Percentiles rank a stretch among this genome's conserved stretches.
phyloP scores from a whole-genome alignment of 1,140 invertebrate genomes.

The Eciton burchellii region DNA sequence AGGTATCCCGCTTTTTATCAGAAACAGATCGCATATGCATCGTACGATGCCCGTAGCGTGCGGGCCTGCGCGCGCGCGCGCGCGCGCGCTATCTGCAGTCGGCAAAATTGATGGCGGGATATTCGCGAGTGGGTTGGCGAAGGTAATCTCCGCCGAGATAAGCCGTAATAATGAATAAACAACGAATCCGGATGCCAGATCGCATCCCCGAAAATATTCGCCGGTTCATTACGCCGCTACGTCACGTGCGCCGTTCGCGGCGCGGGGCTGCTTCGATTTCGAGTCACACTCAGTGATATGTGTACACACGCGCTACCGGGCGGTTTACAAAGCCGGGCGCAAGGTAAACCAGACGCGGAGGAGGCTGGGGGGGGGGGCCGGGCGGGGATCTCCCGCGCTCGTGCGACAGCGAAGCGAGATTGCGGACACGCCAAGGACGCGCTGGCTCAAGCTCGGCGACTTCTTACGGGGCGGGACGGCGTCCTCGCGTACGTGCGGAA shows the following conservation, averaged over 20 bases:
- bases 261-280: slow-evolving; percentile 71
- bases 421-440: neutral
- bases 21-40: slow-evolving; percentile 49
- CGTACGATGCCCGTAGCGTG: slow-evolving; percentile 47
- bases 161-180: slow-evolving; percentile 63
- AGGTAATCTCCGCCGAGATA: slow-evolving; percentile 18
- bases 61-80: neutral
- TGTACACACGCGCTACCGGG: slow-evolving; percentile 72
- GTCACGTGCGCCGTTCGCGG: slow-evolving; percentile 62
- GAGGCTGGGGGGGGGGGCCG: too few relatives aligned
- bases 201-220: slow-evolving; percentile 54
- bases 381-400: slow-evolving; percentile 45
- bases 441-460: neutral
- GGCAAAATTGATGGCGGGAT: slow-evolving; percentile 45
- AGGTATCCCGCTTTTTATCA: slow-evolving; percentile 61
- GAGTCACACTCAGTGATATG: slow-evolving; percentile 77
- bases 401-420: slow-evolving; percentile 15
- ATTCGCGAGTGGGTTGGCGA: neutral
- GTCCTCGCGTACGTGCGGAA: neutral
- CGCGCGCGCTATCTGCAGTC: neutral
- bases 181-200: too few relatives aligned
- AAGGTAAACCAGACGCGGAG: slow-evolving; percentile 72
- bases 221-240: slow-evolving; percentile 62
- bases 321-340: slow-evolving; percentile 72
- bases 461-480: neutral